phyloP scores from a whole-genome alignment of 1,140 invertebrate species.

The Tetraneura akinire region DNA sequence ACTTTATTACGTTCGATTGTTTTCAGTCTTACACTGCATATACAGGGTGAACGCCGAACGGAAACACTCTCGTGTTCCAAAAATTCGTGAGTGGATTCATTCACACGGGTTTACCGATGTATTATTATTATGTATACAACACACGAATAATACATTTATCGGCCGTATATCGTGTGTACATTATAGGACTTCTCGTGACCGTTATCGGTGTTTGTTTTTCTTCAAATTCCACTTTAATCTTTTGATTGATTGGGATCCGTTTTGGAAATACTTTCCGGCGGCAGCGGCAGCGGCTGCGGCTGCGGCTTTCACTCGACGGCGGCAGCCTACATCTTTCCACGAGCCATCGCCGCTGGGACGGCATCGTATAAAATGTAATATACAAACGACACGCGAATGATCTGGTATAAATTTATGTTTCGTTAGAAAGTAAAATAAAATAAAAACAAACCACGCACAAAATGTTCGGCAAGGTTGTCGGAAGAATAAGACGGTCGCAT shows the following conservation, averaged over 20 bases:
- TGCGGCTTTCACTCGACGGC: slow-evolving; percentile 44
- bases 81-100: too few species aligned
- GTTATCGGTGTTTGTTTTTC: slow-evolving; percentile 21
- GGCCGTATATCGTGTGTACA: too few species aligned
- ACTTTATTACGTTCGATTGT: too few species aligned
- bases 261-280: not conserved
- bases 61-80: too few species aligned
- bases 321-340: slow-evolving; percentile 25
- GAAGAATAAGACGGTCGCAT: slow-evolving; percentile 12
- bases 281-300: too few species aligned
- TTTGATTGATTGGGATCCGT: slow-evolving; percentile 23
- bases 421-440: slow-evolving; percentile 47
- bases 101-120: too few species aligned
- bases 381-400: not conserved
- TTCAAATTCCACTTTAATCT: not conserved
- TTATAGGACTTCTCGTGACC: too few species aligned
- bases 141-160: not conserved
- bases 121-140: too few species aligned
- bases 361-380: too few species aligned
- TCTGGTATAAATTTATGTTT: not conserved
- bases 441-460: not conserved
- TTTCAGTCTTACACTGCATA: too few species aligned
- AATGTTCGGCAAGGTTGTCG: slow-evolving; percentile 28
- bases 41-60: too few species aligned
- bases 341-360: too few species aligned